phyloP scores from a whole-genome alignment of 2,113 vertebrate species.

The Saguinus midas region DNA sequence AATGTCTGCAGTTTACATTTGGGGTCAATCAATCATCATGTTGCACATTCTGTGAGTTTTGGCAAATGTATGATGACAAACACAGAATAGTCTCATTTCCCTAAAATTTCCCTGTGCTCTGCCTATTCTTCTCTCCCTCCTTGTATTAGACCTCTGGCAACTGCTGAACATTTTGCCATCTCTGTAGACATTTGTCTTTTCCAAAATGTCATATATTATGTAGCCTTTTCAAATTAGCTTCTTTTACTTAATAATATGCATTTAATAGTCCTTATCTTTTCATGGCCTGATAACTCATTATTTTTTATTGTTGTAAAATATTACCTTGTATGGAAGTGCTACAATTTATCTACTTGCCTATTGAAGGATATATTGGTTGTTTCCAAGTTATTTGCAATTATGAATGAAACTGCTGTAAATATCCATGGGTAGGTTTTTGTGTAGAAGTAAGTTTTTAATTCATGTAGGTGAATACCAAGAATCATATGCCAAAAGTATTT shows the following conservation, averaged over 20 bases:
- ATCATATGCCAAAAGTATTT: not conserved
- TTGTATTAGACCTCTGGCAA: too few relatives aligned
- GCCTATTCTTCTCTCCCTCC: fast-evolving
- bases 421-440: not conserved
- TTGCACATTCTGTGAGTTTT: not conserved
- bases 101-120: fast-evolving
- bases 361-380: not conserved
- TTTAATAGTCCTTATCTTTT: not conserved
- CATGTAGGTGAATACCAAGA: not conserved
- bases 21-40: not conserved
- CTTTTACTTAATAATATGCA: not conserved
- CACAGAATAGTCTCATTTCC: not conserved
- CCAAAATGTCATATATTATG: not conserved
- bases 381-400: not conserved
- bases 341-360: not conserved
- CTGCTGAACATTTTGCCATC: not conserved
- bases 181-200: not conserved
- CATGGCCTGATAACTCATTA: not conserved
- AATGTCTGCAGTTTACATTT: not conserved
- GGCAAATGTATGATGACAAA: not conserved
- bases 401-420: not conserved
- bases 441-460: not conserved
- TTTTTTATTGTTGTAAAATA: not conserved
- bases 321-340: not conserved
- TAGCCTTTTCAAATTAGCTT: not conserved